Conservation (phyloP, 2,113 vertebrate genomes). For the Catharus fuscescens region DNA sequence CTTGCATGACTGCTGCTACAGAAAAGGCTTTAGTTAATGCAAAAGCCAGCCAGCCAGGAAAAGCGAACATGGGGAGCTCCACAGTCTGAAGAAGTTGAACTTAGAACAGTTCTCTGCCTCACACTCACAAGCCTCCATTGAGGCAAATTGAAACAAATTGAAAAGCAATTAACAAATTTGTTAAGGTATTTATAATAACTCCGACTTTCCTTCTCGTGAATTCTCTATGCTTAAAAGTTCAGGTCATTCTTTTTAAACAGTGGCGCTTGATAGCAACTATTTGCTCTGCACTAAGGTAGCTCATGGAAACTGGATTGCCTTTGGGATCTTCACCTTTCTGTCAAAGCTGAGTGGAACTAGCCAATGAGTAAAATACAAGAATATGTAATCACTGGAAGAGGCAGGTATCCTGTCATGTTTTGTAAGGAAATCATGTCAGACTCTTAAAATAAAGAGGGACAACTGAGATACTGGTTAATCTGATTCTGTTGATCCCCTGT, state of each 20-base stretch:
- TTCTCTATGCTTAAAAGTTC: neutral
- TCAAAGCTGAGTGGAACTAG: neutral
- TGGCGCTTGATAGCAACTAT: neutral
- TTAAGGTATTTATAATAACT: neutral
- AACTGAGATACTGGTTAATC: neutral
- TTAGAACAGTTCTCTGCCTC: neutral
- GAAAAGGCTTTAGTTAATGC: neutral
- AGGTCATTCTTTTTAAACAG: neutral
- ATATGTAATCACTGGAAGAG: neutral
- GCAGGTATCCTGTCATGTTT: neutral
- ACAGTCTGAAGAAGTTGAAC: neutral
- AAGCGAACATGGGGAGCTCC: accelerated
- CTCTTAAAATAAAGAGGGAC: neutral
- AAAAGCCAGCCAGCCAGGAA: neutral
- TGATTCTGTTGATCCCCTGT: neutral
- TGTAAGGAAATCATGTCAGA: neutral
- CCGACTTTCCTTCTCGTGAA: neutral
- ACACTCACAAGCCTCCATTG: too few relatives aligned
- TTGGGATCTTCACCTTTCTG: neutral
- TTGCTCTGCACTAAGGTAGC: neutral
- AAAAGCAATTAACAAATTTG: neutral
- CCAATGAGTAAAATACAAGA: neutral
- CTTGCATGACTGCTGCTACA: neutral
- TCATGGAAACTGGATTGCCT: neutral
- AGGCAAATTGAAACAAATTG: too few relatives aligned